Base-by-base conservation (phyloP, 2,888 invertebrate genomes). In the Malthinus seriepunctatus region DNA sequence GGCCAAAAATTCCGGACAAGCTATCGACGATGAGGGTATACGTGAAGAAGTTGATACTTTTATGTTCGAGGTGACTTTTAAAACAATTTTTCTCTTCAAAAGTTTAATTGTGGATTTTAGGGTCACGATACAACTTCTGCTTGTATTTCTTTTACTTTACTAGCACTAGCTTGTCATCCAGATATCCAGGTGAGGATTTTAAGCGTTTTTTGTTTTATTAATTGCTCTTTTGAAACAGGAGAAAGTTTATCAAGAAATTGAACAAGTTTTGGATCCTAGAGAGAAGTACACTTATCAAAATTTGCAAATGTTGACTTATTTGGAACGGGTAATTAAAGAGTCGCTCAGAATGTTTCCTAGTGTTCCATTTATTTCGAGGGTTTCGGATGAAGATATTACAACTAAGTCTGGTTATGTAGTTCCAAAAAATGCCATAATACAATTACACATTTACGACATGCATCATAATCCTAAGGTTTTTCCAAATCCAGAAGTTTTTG, bases 311-410 rank as follows among this genome's bases (percentile, higher is more conserved):
- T 82, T 88, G 82, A 80, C 82, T 49, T 88, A 86, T 63, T 77
- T 87, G 61, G 88, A 88, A 64, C 81, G 82, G 63, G 86, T 86
- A 64, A 84, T 88, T 45, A 88, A 88, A 69, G 88, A 88, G 69
- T 80, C 84, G 0, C 68, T 88, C 31, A 74, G 88, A 23, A 72
- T 88, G 5, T 88, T 84, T 67, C 88, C 88, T 2, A 86, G 87
- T 61, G 88, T 88, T 3, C 84, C 84, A 15, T 83, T 85, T 67
- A 85, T 88, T 69, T 83, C 84, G 2, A 81, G 88, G 51, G 8
- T 35, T 6, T 31, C 67, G 2, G 69, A 69, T 7, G 69, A 71
- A 44, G 73, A 71, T 42, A 58, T 69, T 10, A 23, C 46, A 3
- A 69, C 72, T 1, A 58, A 61, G 10, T 58, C 62, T 34, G 73